These are phyloP conservation scores for Bubo blakistoni DNA, from an alignment of 2,113 vertebrate species.

Conservation along the genomic window DNA sequence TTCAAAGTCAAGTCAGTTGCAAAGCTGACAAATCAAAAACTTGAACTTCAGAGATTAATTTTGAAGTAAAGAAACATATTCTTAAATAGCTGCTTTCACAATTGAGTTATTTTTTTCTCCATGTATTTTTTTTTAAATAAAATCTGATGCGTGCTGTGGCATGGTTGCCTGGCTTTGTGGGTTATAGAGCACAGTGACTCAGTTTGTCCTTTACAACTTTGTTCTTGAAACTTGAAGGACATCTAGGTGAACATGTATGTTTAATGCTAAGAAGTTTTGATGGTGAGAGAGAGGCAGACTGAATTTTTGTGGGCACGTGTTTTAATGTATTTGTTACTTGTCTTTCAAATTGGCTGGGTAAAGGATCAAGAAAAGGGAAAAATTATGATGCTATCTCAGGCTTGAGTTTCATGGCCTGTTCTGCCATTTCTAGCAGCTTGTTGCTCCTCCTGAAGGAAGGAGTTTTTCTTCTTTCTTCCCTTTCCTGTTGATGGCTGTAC, in stretches of 20 bases:
- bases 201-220: not conserved
- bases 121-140: no score
- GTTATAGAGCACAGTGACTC: not conserved
- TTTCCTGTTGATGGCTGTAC: constrained; percentile 9
- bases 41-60: not conserved
- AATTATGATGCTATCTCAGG: not conserved
- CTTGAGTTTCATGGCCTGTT: not conserved
- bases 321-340: not conserved
- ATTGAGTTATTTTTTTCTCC: not conserved
- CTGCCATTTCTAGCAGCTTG: not conserved
- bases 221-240: constrained; percentile 5
- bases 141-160: not conserved
- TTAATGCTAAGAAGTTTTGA: not conserved
- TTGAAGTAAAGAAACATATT: not conserved
- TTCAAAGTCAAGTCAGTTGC: not conserved
- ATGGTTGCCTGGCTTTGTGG: not conserved
- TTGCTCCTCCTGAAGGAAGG: not conserved
- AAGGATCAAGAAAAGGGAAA: not conserved
- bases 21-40: not conserved
- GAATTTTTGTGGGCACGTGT: not conserved
- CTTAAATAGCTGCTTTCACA: not conserved
- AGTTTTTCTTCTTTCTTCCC: constrained; percentile 4
- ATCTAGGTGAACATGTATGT: not conserved
- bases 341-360: not conserved
- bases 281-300: not conserved